These are phyloP conservation scores for Notiomystis cincta DNA, from an alignment of 2,113 vertebrate species.

Conservation along the genomic window DNA sequence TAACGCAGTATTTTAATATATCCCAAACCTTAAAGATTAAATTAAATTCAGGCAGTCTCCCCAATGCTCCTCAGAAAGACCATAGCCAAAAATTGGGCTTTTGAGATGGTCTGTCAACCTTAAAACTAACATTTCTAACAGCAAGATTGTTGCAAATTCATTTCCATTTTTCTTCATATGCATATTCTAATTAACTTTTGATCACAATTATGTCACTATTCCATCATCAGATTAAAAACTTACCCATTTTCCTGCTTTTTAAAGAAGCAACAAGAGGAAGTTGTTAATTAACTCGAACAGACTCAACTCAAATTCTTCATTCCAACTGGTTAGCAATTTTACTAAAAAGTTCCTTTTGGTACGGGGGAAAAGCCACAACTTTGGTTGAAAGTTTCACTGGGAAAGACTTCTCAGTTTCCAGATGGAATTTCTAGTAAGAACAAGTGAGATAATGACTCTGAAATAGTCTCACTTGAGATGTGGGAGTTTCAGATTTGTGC, in stretches of 20 bases:
- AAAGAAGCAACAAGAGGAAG: neutral
- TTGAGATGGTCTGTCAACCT: neutral
- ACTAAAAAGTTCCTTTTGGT: neutral
- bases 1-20: neutral
- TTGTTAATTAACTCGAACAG: neutral
- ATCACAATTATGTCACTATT: neutral
- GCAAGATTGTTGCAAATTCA: neutral
- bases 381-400: neutral
- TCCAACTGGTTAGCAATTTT: neutral
- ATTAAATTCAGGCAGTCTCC: neutral
- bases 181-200: neutral
- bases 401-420: neutral
- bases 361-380: neutral
- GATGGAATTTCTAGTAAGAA: conserved; percentile 13
- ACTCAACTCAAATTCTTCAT: neutral
- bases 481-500: conserved; percentile 23
- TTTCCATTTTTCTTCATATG: neutral
- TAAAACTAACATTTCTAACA: neutral
- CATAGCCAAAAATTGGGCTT: neutral
- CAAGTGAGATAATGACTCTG: neutral
- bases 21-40: neutral
- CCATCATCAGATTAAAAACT: neutral
- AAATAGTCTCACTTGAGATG: neutral
- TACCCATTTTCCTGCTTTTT: neutral
- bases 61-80: neutral